Percentiles rank a stretch among this genome's conserved stretches.
phyloP scores from a whole-genome alignment of 1,140 invertebrate species.

The Sarcophaga peregrina region DNA sequence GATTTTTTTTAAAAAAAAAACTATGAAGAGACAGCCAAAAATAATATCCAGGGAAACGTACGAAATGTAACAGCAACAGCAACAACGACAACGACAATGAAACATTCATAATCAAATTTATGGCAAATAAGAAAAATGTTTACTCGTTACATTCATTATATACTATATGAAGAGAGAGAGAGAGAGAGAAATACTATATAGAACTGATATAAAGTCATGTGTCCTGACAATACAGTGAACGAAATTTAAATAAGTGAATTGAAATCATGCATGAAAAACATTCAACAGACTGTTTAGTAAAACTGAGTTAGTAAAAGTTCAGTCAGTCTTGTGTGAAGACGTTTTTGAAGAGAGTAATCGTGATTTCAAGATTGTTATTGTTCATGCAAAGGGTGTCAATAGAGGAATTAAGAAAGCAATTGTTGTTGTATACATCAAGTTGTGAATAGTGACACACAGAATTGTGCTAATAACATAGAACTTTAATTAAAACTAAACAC shows the following conservation, averaged over 20 bases:
- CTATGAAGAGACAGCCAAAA: constrained; percentile 13
- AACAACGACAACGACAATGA: constrained; percentile 35
- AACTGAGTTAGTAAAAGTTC: no score
- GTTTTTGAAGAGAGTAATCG: no score
- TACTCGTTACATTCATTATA: constrained; percentile 49
- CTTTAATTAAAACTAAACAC: no score
- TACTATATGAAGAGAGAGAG: constrained; percentile 32
- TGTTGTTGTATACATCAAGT: no score
- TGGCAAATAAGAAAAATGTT: constrained; percentile 66
- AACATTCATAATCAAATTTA: constrained; percentile 66
- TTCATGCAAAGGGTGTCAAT: no score
- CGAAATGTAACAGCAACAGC: constrained; percentile 23
- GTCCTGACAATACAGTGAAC: background rate
- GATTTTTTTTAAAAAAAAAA: background rate
- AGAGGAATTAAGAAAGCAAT: no score
- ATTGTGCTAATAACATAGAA: no score
- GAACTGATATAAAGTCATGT: background rate
- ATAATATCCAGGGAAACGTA: background rate
- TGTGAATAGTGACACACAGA: no score
- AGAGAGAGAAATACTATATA: constrained; percentile 11
- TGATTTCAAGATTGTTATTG: no score
- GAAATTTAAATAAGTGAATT: background rate
- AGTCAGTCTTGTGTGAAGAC: no score
- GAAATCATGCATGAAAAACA: no score
- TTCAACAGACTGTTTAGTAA: no score